Evolutionary conservation across 1,140 invertebrate genomes (phyloP).

Genomic region (Pseudomyrmex pallidus): DNA sequence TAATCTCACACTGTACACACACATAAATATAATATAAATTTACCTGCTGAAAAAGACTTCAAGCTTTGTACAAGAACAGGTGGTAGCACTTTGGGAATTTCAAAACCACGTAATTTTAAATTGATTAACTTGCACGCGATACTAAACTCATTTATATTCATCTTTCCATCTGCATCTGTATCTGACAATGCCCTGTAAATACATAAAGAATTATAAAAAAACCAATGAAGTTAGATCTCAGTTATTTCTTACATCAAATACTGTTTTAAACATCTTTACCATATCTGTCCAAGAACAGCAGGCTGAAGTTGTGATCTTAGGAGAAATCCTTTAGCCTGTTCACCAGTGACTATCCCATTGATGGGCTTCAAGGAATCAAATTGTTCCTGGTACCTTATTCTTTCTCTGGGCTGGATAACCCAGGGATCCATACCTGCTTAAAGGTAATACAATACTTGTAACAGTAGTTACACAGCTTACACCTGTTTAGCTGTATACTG

Average conservation of each 20-base stretch:
- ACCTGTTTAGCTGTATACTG: no score
- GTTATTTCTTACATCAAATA: constrained; percentile 44
- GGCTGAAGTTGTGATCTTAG: constrained; percentile 96
- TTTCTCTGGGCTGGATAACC: constrained; percentile 94
- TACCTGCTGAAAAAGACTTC: constrained; percentile 84
- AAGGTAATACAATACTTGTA: not conserved
- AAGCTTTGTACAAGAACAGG: constrained; percentile 90
- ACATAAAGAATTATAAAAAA: constrained; percentile 9
- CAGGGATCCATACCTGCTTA: constrained; percentile 90
- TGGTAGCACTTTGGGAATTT: constrained; percentile 94
- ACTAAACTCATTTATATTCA: constrained; percentile 98
- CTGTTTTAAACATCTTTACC: constrained; percentile 87
- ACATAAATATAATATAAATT: constrained; percentile 41
- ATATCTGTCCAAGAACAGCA: constrained; percentile 95
- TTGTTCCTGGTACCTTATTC: constrained; percentile 95
- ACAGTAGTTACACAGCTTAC: no score
- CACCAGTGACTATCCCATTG: constrained; percentile 95
- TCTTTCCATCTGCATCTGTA: constrained; percentile 97
- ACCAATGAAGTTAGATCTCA: not conserved
- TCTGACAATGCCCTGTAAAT: constrained; percentile 94
- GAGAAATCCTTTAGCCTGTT: constrained; percentile 97
- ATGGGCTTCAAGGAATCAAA: constrained; percentile 94
- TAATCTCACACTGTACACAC: not conserved
- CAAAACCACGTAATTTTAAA: constrained; percentile 95
- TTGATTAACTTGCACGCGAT: constrained; percentile 99